Conservation (phyloP, 37 sponge, comb jelly and placozoan genomes). For the Crambe crambe region DNA sequence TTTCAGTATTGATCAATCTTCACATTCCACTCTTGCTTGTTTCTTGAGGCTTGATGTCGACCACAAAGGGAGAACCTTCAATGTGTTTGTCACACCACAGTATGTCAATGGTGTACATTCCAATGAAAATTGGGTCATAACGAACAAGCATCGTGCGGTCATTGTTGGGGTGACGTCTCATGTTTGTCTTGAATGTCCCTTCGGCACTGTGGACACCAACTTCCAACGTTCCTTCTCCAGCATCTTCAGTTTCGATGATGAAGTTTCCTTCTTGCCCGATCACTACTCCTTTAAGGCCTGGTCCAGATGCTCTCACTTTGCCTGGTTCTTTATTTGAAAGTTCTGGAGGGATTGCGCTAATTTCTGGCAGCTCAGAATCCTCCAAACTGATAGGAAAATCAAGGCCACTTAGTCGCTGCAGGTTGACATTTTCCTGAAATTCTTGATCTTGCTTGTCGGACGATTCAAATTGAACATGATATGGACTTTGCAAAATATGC, state of each 20-base stretch:
- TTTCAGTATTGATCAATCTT: too few relatives aligned
- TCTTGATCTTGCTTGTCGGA: slow-evolving; percentile 1
- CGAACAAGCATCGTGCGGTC: slow-evolving; percentile 56
- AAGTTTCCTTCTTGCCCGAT: slow-evolving; percentile 74
- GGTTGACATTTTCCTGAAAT: slow-evolving; percentile 43
- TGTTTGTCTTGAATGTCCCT: slow-evolving; percentile 76
- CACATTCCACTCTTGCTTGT: too few relatives aligned
- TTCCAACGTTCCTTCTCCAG: slow-evolving; percentile 56
- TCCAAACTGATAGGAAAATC: slow-evolving; percentile 26
- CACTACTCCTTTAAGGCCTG: slow-evolving; percentile 51
- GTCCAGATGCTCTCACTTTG: slow-evolving; percentile 52
- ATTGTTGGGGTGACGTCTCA: slow-evolving; percentile 45
- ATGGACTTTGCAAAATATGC: slow-evolving; percentile 60
- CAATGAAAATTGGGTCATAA: slow-evolving; percentile 63
- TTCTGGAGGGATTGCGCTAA: too few relatives aligned
- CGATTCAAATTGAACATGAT: slow-evolving; percentile 42
- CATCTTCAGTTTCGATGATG: slow-evolving; percentile 61
- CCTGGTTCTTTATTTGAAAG: neutral
- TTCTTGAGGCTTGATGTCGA: neutral
- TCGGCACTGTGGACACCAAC: slow-evolving; percentile 65
- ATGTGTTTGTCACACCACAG: slow-evolving; percentile 64
- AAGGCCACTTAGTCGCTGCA: slow-evolving; percentile 18
- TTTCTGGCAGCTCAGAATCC: slow-evolving; percentile 10
- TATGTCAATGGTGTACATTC: slow-evolving; percentile 65
- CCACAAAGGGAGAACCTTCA: slow-evolving; percentile 70